Percentiles rank a stretch among this genome's conserved stretches.
These are phyloP conservation scores for Nansenia antarctica DNA, from an alignment of 2,113 vertebrate species.

Conservation along the genomic window DNA sequence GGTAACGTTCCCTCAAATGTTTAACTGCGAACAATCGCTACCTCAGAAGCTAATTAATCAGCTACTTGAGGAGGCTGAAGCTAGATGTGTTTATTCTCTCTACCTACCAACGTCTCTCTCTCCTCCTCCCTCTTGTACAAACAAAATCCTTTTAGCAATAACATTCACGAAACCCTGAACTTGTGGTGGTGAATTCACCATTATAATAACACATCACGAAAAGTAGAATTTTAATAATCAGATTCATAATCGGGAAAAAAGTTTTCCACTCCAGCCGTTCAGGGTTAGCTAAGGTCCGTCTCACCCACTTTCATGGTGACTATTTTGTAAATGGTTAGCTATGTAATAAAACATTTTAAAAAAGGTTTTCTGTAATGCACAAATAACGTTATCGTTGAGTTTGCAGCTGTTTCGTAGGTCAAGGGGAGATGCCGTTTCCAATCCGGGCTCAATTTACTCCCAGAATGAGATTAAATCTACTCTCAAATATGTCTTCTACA, in stretches of 20 bases:
- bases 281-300: slow-evolving; percentile 40
- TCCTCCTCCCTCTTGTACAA: background rate
- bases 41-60: slow-evolving; percentile 43
- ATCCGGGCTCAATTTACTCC: slow-evolving; percentile 53
- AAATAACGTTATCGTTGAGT: slow-evolving; percentile 70
- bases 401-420: slow-evolving; percentile 63
- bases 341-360: slow-evolving; percentile 63
- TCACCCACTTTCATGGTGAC: slow-evolving; percentile 38
- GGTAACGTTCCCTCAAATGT: slow-evolving; percentile 38
- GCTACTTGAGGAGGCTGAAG: background rate
- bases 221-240: no score
- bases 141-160: background rate
- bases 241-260: no score
- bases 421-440: slow-evolving; percentile 65
- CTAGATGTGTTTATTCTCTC: background rate
- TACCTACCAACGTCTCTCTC: background rate
- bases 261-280: background rate
- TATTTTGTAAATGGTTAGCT: slow-evolving; percentile 40
- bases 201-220: background rate
- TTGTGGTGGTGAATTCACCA: background rate
- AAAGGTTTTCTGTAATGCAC: slow-evolving; percentile 63
- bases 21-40: slow-evolving; percentile 45
- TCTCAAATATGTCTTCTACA: slow-evolving; percentile 48
- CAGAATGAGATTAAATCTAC: slow-evolving; percentile 63
- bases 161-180: background rate